Evolutionary conservation across 1,140 invertebrate genomes (phyloP), one percentile per base, ranked within the genome.

Genomic region (Drusus annulatus): DNA sequence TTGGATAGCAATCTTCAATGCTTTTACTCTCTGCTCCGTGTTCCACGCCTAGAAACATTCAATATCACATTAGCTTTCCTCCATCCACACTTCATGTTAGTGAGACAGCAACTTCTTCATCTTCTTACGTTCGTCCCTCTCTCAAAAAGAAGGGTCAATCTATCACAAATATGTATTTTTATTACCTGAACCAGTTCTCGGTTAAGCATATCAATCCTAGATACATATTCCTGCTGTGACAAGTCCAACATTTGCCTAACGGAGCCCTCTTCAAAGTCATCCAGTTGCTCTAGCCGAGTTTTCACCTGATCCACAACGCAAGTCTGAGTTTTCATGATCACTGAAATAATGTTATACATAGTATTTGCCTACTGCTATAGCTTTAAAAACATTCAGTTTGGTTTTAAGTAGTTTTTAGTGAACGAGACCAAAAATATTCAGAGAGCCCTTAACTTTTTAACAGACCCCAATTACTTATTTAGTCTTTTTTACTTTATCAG

Each of bases 1-100:
- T 92, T 99, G 97, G 84, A 99, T 98, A 5, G 95, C 95, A 86
- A 99, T 99, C 92, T 99, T 99, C 3, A 99, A 91, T 7, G 98
- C 95, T 91, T 97, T 98, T 0, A 99, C 98, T 85, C 97, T 91
- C 86, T 98, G 96, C 89, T 99, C 97, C 45, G 94, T 92, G 84
- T 97, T 93, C 98, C 98, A 99, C 0, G 97, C 96, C 86, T 91
- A 86, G 21, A 86, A 86, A 7, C 31, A 36, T 36, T 36, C 31
- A 36, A 36, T 36, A 6, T 36, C 31, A 36, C 31, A 36, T 36
- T 36, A 36, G 31, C 3, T 7, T 36, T 36, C 31, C 31, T 3
- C 31, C 7, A 36, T 3, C 3, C 31, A 36, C 8, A 36, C 31
- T 4, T 36, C 6, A 36, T 7, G 8, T 7, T 36, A 36, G 31